phyloP scores from a whole-genome alignment of 2,797 vertebrate species.

The Acrossocheilus wenchowensis region DNA sequence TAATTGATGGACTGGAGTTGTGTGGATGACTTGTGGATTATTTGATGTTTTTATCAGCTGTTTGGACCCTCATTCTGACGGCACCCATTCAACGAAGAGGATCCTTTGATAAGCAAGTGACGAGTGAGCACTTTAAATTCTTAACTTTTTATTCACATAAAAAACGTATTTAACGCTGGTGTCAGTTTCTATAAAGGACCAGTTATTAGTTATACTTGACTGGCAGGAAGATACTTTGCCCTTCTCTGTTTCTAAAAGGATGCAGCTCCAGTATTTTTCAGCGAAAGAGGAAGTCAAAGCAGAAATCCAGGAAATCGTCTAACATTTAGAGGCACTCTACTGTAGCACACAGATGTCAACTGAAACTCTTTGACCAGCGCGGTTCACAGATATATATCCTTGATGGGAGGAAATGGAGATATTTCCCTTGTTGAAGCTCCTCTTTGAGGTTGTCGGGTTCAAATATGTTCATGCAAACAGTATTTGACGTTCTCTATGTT shows the following conservation, averaged over 20 bases:
- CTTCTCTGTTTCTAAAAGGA: not conserved
- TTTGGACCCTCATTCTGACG: not conserved
- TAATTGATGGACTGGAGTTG: not conserved
- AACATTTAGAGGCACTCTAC: not conserved
- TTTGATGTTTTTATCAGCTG: not conserved
- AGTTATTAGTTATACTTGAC: no score
- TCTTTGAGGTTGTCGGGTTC: constrained; percentile 41
- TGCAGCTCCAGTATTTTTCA: constrained; percentile 21
- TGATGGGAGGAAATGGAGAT: constrained; percentile 36
- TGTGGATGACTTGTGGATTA: not conserved
- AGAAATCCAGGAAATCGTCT: constrained; percentile 53
- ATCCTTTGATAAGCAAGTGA: not conserved
- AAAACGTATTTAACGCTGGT: not conserved
- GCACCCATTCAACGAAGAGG: not conserved
- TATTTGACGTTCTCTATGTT: not conserved
- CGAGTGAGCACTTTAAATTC: not conserved
- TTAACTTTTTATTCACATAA: not conserved
- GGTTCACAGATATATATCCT: constrained; percentile 23
- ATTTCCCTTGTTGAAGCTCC: constrained; percentile 4
- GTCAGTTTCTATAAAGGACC: not conserved
- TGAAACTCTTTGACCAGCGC: constrained; percentile 8
- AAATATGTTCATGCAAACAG: not conserved
- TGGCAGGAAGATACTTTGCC: not conserved
- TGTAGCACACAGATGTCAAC: constrained; percentile 22
- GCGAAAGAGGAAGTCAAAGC: constrained; percentile 49